Percentiles rank a stretch among this genome's conserved stretches.
phyloP scores from a whole-genome alignment of 2,113 vertebrate species.

The Axis porcinus region DNA sequence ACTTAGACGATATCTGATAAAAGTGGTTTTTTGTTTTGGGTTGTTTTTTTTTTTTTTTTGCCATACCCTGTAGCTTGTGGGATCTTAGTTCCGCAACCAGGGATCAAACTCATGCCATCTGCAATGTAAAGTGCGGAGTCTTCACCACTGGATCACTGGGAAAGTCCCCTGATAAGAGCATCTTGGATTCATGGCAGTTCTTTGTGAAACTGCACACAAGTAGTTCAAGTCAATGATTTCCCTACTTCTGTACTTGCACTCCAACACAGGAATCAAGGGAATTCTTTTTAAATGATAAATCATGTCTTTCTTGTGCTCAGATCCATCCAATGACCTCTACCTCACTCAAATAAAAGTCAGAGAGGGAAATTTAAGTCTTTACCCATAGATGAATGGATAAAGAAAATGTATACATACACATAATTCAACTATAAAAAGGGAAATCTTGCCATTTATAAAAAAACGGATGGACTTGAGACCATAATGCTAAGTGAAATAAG shows the following conservation, averaged over 20 bases:
- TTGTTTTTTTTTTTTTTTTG: neutral
- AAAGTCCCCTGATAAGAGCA: neutral
- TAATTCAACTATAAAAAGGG: neutral
- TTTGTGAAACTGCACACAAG: neutral
- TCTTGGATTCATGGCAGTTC: neutral
- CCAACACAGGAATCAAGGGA: neutral
- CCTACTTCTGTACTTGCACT: neutral
- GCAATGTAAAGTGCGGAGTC: neutral
- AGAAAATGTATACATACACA: neutral
- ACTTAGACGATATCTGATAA: neutral
- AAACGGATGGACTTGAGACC: neutral
- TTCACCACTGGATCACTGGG: neutral
- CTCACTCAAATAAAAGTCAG: neutral
- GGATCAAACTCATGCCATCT: neutral
- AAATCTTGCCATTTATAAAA: neutral
- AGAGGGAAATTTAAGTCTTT: neutral
- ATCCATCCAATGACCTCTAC: neutral
- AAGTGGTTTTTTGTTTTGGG: neutral
- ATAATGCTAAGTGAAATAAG: neutral
- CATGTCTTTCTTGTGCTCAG: neutral
- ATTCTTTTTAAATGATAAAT: neutral
- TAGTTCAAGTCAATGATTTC: neutral
- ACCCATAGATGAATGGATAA: neutral
- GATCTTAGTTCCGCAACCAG: neutral
- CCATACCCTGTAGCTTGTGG: neutral